These are phyloP conservation scores for Anoura caudifer DNA, from an alignment of 2,113 vertebrate species.

Conservation along the genomic window DNA sequence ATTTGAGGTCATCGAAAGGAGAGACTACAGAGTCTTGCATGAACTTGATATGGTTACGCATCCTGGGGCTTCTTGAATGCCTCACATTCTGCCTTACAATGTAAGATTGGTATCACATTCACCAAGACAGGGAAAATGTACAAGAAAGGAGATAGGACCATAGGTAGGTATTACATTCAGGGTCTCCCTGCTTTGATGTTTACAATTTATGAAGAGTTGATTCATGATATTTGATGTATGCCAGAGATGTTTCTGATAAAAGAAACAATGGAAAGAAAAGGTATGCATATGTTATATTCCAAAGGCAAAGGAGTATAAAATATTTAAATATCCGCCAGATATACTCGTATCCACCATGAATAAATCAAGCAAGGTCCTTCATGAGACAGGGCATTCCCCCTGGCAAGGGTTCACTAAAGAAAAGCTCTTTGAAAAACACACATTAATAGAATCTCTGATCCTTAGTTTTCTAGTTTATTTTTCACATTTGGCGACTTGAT, in stretches of 20 bases:
- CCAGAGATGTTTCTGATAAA: not conserved
- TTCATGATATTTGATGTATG: not conserved
- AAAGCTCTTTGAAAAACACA: not conserved
- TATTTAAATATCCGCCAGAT: not conserved
- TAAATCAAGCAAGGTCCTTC: not conserved
- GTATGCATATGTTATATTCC: not conserved
- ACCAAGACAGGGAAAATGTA: not conserved
- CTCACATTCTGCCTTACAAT: not conserved
- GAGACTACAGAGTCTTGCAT: not conserved
- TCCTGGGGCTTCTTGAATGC: too few species aligned
- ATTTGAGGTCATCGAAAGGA: not conserved
- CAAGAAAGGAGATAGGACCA: not conserved
- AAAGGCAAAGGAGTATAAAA: not conserved
- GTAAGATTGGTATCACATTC: not conserved
- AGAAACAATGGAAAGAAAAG: not conserved
- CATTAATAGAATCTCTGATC: not conserved
- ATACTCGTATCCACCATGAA: not conserved
- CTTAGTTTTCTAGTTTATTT: conserved; percentile 18
- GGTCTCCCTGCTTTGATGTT: not conserved
- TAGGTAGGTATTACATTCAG: not conserved
- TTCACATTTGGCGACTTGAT: not conserved
- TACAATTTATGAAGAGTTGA: not conserved
- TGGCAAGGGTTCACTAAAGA: not conserved
- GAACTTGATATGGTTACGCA: not conserved
- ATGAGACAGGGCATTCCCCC: not conserved